These are phyloP conservation scores for Desmophyllum pertusum DNA, from an alignment of 92 coral and sea anemone genomes.

Conservation along the genomic window DNA sequence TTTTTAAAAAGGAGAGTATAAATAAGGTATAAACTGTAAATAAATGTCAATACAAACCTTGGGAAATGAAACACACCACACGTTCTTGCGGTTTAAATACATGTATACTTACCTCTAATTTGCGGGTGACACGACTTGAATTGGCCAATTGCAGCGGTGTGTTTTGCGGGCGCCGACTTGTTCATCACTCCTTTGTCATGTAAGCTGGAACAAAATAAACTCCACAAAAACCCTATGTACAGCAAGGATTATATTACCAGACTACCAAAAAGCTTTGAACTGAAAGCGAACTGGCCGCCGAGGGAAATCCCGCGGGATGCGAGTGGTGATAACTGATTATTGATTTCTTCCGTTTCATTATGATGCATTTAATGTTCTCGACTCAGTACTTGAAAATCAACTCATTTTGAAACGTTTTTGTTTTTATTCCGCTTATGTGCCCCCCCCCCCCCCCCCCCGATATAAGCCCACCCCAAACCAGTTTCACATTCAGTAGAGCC, in stretches of 20 bases:
- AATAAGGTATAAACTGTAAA: not conserved
- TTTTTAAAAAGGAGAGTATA: not conserved
- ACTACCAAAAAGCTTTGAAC: not conserved
- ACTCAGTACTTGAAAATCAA: no score
- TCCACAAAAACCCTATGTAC: no score
- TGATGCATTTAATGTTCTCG: no score
- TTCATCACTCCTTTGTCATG: not conserved
- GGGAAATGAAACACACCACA: not conserved
- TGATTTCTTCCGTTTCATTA: no score
- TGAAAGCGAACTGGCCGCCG: not conserved
- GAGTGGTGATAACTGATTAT: no score
- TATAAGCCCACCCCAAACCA: no score
- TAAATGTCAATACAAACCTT: not conserved
- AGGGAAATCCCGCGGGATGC: not conserved
- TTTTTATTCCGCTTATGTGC: no score
- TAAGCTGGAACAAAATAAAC: not conserved
- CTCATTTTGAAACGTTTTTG: no score
- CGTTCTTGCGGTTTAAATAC: not conserved
- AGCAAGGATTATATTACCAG: no score
- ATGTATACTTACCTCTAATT: no score
- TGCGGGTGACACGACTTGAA: no score
- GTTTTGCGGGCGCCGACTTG: slow-evolving; percentile 3
- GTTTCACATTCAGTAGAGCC: not conserved
- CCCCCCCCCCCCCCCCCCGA: no score
- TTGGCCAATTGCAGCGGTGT: not conserved